Evolutionary conservation across 2,888 invertebrate genomes (phyloP), one percentile per base, ranked within the genome.

Genomic region (Hirudinaria manillensis): DNA sequence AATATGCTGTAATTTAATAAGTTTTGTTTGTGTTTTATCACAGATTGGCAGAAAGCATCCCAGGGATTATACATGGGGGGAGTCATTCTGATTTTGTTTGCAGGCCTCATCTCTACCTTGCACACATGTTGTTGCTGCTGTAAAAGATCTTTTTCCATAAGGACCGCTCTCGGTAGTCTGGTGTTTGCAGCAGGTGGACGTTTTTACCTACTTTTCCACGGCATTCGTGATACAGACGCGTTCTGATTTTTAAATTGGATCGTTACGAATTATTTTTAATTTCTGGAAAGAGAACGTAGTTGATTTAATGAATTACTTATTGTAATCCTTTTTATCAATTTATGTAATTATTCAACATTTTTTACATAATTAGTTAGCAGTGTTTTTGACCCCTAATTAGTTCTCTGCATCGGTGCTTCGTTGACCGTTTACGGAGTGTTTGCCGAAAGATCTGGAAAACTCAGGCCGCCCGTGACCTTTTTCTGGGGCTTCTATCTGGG

Each of bases 401-500:
- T 70, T 16, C 32, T 75, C 51, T 70, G 70, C 56, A 71, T 75
- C 2, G 75, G 53, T 27, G 70, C 65, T 7, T 66, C 75, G 3
- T 34, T 75, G 36, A 71, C 56, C 13, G 61, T 75, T 27, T 75
- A 38, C n/a, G 75, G 71, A 16, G 56, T 34, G 34, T 75, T 38
- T 55, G 27, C 55, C 24, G 56, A 55, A 16, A 70, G 71, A 21
- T 36, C 68, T 0, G 27, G 36, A 16, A 32, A 71, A 0, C 61
- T 70, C 32, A 38, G 38, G 19, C 27, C 67, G 10, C 7, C n/a
- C 2, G 53, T 32, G 61, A 36, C 38, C n/a, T 74, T 75, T 65
- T 67, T 45, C 71, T 76, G 76, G 76, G 76, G 75, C 51, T 76
- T 71, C 45, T 76, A 51, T 34, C 36, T 74, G 21, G 76, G 74